Base-by-base conservation (phyloP, 1,140 invertebrate species). In the Drosophila simulans region DNA sequence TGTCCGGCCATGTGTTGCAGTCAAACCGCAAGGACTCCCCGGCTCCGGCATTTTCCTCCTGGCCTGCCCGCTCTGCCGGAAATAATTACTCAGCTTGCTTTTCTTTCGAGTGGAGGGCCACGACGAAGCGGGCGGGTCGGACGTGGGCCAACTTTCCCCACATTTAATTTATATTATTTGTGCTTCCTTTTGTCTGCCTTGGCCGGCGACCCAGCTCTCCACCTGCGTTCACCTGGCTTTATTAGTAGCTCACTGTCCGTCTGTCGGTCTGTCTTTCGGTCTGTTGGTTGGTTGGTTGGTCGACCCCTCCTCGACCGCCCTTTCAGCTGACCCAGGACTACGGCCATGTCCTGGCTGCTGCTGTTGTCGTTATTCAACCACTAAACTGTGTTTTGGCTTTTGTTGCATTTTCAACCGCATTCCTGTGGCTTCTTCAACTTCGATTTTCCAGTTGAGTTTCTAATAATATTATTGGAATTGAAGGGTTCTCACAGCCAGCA, bases 151-250 rank as follows among this genome's bases (percentile, higher is more conserved):
- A 34, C 46, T 64, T 75, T 74, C 66, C 65, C 63, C 72, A 77
- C 72, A 88, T 88, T 89, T 89, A 88, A 88, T 88, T 88, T 88
- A 88, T 88, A 89, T 88, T 89, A 89, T 89, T 83, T 83, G 84
- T 72, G 79, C 84, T 89, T 79, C 79, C 83, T 77, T 88, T 82
- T 88, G 75, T 82, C 79, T 71, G 78, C 46, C 35, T 13, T 22
- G 37, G 43, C 27, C 42, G 42, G 17, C 22, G 27, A 13, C 60
- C 45, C 46, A 11, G 55, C 37, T 54, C 56, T 22, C 57, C 69
- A 68, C 72, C 81, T 86, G 77, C 78, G 80, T 79, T 84, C 78
- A 86, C 82, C 82, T 86, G 63, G 65, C 83, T 88, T 88, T 86
- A 83, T 83, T 88, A 86, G 82, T 82, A 83, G 65, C 71, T 39